Conservation (phyloP, 2,888 invertebrate genomes). For the Thereva nobilitata region DNA sequence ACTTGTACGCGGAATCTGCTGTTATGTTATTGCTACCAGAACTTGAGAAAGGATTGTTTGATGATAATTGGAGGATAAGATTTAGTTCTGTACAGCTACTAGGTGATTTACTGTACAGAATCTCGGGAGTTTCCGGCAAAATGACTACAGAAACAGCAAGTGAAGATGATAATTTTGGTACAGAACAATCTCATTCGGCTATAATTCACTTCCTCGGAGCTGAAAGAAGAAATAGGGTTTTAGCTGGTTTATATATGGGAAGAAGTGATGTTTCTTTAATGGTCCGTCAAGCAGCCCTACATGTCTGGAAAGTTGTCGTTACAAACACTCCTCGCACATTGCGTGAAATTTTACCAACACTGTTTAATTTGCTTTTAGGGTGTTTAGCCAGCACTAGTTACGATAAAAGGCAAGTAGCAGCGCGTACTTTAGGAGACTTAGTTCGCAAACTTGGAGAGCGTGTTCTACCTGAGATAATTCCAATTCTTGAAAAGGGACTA, state of each 20-base stretch:
- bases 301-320: conserved; percentile 99
- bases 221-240: conserved; percentile 87
- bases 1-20: conserved; percentile 93
- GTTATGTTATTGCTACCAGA: conserved; percentile 92
- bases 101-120: conserved; percentile 93
- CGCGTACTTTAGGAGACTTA: conserved; percentile 93
- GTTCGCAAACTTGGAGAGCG: conserved; percentile 97
- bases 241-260: conserved; percentile 96
- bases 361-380: conserved; percentile 88
- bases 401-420: conserved; percentile 96
- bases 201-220: conserved; percentile 87
- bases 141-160: conserved; percentile 98
- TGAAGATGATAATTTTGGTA: conserved; percentile 99
- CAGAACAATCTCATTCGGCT: conserved; percentile 90
- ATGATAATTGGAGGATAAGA: conserved; percentile 98
- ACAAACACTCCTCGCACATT: conserved; percentile 96
- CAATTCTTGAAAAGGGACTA: conserved; percentile 91
- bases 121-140: conserved; percentile 97
- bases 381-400: conserved; percentile 95
- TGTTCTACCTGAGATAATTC: conserved; percentile 96
- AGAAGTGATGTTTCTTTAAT: conserved; percentile 94
- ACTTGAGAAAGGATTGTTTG: conserved; percentile 90
- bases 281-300: conserved; percentile 96
- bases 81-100: conserved; percentile 92
- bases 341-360: conserved; percentile 91